Conservation (phyloP, 2,888 invertebrate genomes). For the Noctua comes region DNA sequence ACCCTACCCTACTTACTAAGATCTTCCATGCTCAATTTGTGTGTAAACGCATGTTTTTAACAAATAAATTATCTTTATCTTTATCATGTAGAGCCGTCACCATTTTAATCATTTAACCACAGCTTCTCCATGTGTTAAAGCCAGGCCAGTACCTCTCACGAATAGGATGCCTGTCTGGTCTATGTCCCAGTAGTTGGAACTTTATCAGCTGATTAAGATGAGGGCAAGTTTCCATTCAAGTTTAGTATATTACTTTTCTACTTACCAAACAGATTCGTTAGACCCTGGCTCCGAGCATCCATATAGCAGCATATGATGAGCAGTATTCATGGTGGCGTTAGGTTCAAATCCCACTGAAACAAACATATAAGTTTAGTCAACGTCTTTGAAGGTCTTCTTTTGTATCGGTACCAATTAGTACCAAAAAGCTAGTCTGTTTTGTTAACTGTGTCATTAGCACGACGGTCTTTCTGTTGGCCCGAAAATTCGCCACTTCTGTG, state of each 20-base stretch:
- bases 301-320: conserved; percentile 98
- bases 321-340: conserved; percentile 96
- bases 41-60: no score
- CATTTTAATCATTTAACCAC: neutral
- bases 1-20: no score
- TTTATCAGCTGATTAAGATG: neutral
- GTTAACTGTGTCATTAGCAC: neutral
- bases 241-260: conserved; percentile 36
- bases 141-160: neutral
- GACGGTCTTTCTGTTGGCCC: neutral
- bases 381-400: neutral
- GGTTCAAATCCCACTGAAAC: conserved; percentile 96
- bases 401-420: neutral
- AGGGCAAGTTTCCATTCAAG: neutral
- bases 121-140: neutral
- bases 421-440: neutral
- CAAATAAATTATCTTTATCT: no score
- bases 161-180: neutral
- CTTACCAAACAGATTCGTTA: conserved; percentile 93
- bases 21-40: no score
- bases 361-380: conserved; percentile 32
- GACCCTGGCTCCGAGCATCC: conserved; percentile 96
- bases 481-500: neutral
- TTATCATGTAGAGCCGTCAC: neutral
- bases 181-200: neutral